Conservation (phyloP, 2,113 vertebrate species). For the Sinocyclocheilus anshuiensis region DNA sequence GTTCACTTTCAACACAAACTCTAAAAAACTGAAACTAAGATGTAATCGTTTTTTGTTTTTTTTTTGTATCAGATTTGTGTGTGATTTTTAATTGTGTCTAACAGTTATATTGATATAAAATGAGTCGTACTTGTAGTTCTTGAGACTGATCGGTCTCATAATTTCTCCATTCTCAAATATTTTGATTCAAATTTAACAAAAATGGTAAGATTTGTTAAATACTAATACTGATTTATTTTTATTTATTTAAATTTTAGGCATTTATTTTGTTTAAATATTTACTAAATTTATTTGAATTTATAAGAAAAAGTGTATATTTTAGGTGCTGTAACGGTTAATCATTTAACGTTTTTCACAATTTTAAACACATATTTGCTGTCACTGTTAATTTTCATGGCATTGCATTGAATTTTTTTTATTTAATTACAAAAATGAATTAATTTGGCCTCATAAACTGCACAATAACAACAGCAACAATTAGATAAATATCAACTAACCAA, state of each 20-base stretch:
- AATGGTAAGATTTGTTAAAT: no score
- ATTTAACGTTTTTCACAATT: neutral
- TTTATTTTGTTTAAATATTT: neutral
- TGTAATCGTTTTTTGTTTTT: no score
- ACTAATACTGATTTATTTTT: no score
- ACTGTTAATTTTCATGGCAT: neutral
- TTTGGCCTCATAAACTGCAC: neutral
- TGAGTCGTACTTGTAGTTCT: no score
- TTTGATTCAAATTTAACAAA: no score
- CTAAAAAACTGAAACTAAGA: no score
- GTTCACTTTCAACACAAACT: neutral
- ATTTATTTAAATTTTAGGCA: no score
- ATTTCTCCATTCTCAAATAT: no score
- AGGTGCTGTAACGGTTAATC: neutral
- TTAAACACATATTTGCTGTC: neutral
- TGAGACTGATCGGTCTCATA: no score
- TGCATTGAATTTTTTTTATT: neutral
- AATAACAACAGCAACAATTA: fast-evolving
- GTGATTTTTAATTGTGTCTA: no score
- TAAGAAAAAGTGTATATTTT: neutral
- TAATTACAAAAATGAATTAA: neutral
- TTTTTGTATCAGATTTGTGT: no score
- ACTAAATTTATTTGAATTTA: neutral
- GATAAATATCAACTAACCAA: neutral
- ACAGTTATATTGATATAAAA: no score